phyloP scores from a whole-genome alignment of 1,140 invertebrate genomes.

The Cheumatopsyche charites region DNA sequence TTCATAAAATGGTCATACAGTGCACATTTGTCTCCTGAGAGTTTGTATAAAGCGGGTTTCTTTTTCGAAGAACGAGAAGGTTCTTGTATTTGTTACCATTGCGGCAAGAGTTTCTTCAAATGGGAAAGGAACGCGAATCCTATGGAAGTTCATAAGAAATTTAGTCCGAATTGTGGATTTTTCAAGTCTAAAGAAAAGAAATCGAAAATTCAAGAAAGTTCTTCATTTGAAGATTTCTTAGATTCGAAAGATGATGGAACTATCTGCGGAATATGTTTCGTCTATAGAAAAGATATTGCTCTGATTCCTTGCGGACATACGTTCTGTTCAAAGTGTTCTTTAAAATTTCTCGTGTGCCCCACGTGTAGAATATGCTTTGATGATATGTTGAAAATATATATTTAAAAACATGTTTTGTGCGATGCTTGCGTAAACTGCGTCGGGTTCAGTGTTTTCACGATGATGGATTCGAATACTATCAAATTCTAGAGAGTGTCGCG shows the following conservation, averaged over 20 bases:
- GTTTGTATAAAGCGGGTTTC: not conserved
- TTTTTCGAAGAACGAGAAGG: not conserved
- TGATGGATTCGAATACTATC: no score
- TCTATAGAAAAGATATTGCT: not conserved
- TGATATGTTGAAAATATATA: not conserved
- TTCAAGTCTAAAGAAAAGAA: no score
- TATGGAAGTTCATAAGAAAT: not conserved
- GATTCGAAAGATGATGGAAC: not conserved
- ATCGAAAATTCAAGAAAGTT: no score
- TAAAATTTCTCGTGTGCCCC: not conserved
- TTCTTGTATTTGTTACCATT: not conserved
- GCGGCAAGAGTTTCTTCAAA: not conserved
- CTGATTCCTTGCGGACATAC: not conserved
- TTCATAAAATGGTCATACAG: no score
- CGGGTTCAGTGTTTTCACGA: no score
- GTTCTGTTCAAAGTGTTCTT: not conserved
- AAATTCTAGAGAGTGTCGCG: no score
- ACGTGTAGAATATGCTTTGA: not conserved
- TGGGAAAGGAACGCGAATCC: not conserved
- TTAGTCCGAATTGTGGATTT: not conserved
- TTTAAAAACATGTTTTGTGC: no score
- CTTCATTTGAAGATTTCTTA: no score
- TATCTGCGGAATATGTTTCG: not conserved
- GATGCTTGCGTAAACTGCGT: no score
- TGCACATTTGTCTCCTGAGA: no score